Percentiles rank a stretch among this genome's conserved stretches.
These are phyloP conservation scores for Archilochus colubris DNA, from an alignment of 2,113 vertebrate species.

Conservation along the genomic window DNA sequence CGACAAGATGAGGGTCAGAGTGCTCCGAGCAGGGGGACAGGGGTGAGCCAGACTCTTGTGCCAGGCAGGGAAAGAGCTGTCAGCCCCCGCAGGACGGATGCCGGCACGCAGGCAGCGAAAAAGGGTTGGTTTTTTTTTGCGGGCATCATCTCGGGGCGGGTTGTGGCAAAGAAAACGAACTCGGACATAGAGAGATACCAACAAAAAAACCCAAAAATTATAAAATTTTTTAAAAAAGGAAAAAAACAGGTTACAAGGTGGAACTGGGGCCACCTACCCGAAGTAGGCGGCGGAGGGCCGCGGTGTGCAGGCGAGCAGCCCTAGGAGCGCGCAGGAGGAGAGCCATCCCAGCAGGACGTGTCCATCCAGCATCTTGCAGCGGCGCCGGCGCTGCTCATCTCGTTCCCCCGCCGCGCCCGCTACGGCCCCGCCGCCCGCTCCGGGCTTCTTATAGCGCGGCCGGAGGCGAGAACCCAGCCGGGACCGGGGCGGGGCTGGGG, in stretches of 20 bases:
- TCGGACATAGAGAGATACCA: too few relatives aligned
- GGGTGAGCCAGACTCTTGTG: neutral
- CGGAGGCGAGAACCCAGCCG: neutral
- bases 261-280: slow-evolving; percentile 75
- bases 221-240: too few relatives aligned
- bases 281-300: slow-evolving; percentile 86
- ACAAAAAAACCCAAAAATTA: too few relatives aligned
- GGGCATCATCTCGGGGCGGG: too few relatives aligned
- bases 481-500: neutral
- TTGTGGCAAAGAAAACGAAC: too few relatives aligned
- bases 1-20: neutral
- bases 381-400: slow-evolving; percentile 90
- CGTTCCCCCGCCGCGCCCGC: slow-evolving; percentile 87
- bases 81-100: neutral
- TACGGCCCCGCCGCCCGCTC: slow-evolving; percentile 74
- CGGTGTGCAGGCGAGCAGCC: slow-evolving; percentile 76
- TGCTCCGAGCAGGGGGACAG: neutral
- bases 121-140: too few relatives aligned
- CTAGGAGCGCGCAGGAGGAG: slow-evolving; percentile 84
- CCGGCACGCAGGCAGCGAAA: too few relatives aligned
- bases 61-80: neutral
- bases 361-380: slow-evolving; percentile 96
- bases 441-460: slow-evolving; percentile 78
- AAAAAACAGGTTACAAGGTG: neutral
- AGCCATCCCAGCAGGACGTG: slow-evolving; percentile 89